Evolutionary conservation across 1,140 invertebrate species (phyloP), one percentile per base, ranked within the genome.

Genomic region (Heliconius himera): DNA sequence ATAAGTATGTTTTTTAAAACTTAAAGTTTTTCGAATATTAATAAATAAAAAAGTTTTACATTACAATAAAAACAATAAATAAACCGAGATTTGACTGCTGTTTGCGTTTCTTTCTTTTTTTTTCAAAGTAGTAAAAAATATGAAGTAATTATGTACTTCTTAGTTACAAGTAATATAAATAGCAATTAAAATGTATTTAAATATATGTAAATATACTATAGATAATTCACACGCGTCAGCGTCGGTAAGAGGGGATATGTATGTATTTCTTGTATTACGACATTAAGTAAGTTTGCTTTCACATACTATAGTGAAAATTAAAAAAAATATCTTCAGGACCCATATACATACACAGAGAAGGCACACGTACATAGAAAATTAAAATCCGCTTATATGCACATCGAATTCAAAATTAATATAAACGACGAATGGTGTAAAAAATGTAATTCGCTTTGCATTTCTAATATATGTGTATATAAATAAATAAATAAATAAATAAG

Each of bases 371-470:
- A 66, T 29, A 29, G 26, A 66, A 26, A 66, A 29, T 66, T 66
- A 66, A 66, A 66, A 66, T 66, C 60, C 60, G 60, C 60, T 26
- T 66, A 70, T 29, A 75, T 56, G 46, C 74, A 49, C 54, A 41
- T 51, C 78, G 78, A 79, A 79, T 71, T 70, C 46, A 66, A 22
- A 66, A 66, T 66, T 66, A 66, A 66, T 66, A 66, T 66, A 66
- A 66, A 66, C 29, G 13, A 66, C 60, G 60, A 66, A 66, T 29
- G 29, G 60, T 66, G 60, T 66, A 66, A 70, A 70, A 70, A 70
- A 73, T 77, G 3, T 80, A 74, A 77, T 77, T 81, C 75, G 79
- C 79, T 75, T 77, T 56, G 79, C 79, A 77, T 71, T 54, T 81
- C 33, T 76, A 80, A 76, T 41, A 72, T 75, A 73, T 11, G 20